A percentile compares a stretch with the other conserved stretches of the same genome.
Conservation (phyloP, 1,140 invertebrate species). For the Euura saliciscinereae region DNA sequence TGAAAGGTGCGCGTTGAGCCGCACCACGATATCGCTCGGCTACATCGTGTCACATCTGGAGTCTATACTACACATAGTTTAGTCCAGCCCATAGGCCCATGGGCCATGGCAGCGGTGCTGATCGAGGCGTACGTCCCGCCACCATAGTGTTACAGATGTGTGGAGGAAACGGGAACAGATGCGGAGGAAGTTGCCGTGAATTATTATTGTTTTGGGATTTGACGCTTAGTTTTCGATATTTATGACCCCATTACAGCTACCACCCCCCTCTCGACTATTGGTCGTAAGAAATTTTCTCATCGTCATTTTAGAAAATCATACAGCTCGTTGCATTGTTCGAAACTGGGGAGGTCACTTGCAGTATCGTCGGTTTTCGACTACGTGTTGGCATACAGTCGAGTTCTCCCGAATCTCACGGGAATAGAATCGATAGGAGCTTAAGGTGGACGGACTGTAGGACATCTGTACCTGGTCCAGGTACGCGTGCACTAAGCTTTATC, state of each 20-base stretch:
- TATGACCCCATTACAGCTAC: neutral
- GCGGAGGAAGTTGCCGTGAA: slow-evolving; percentile 1
- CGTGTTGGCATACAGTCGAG: neutral
- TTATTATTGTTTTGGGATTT: slow-evolving; percentile 7
- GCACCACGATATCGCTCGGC: neutral
- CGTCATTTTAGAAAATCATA: no score
- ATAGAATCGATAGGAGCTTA: slow-evolving; percentile 7
- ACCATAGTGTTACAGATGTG: neutral
- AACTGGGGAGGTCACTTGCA: no score
- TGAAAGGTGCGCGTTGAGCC: neutral
- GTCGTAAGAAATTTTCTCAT: no score
- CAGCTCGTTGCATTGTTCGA: no score
- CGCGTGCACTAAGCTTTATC: slow-evolving; percentile 1
- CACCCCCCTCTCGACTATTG: no score
- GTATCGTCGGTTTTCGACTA: no score
- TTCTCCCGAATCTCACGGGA: neutral
- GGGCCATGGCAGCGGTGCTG: neutral
- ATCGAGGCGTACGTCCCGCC: neutral
- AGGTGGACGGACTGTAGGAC: slow-evolving; percentile 2
- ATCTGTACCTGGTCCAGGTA: slow-evolving; percentile 6
- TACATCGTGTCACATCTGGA: slow-evolving; percentile 7
- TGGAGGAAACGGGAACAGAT: slow-evolving; percentile 2
- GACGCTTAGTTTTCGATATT: slow-evolving; percentile 7
- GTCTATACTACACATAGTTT: neutral
- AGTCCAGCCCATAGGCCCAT: neutral